Percentiles rank a stretch among this genome's conserved stretches.
phyloP scores from a whole-genome alignment of 1,140 invertebrate species.

The Drosophila yakuba region DNA sequence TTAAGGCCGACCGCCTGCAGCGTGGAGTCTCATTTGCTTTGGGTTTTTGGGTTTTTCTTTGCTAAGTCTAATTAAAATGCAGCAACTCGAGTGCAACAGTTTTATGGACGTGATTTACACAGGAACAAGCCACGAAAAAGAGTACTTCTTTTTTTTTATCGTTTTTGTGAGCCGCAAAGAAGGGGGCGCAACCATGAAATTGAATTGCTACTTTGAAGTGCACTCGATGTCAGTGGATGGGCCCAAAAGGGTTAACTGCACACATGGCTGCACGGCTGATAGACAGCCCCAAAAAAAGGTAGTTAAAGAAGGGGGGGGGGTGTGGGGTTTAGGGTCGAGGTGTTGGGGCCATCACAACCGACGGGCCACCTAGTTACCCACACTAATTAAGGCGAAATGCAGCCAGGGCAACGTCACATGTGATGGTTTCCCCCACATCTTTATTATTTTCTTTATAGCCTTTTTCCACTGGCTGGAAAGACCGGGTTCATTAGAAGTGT shows the following conservation, averaged over 20 bases:
- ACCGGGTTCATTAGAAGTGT: slow-evolving; percentile 37
- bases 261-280: slow-evolving; percentile 73
- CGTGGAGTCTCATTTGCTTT: not conserved
- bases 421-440: not conserved
- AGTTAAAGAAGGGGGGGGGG: not conserved
- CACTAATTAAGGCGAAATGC: slow-evolving; percentile 62
- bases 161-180: not conserved
- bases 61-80: slow-evolving; percentile 62
- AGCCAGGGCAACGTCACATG: slow-evolving; percentile 18
- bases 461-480: not conserved
- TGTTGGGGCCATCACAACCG: slow-evolving; percentile 48
- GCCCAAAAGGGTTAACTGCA: slow-evolving; percentile 63
- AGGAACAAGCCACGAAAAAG: slow-evolving; percentile 2
- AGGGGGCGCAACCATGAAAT: slow-evolving; percentile 71
- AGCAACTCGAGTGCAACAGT: slow-evolving; percentile 63
- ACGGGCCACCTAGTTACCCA: slow-evolving; percentile 69
- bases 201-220: slow-evolving; percentile 83
- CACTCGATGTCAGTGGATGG: slow-evolving; percentile 69
- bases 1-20: slow-evolving; percentile 32
- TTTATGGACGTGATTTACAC: slow-evolving; percentile 71
- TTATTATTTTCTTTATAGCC: not conserved
- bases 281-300: slow-evolving; percentile 41
- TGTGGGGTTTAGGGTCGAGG: slow-evolving; percentile 7
- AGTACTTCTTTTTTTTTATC: slow-evolving; percentile 19
- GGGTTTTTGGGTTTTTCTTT: not conserved